A percentile compares a stretch with the other conserved stretches of the same genome.
Evolutionary conservation across 1,140 invertebrate genomes (phyloP).

Genomic region (Pentalonia nigronervosa): DNA sequence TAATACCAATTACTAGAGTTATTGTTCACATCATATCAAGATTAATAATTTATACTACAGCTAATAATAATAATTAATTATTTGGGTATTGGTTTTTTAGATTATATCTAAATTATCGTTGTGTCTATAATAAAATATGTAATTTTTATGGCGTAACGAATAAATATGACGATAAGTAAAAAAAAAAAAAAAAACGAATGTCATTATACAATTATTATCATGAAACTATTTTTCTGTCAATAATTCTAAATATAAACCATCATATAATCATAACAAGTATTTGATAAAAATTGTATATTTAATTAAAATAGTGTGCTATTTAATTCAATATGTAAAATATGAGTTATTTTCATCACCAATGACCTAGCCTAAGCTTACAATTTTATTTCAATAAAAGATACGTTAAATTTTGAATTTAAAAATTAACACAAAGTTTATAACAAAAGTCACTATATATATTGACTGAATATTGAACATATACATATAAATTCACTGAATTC

Average conservation of each 20-base stretch:
- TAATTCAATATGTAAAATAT: neutral
- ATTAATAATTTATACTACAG: neutral
- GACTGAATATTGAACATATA: neutral
- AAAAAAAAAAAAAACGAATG: no score
- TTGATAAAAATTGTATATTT: neutral
- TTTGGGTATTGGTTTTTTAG: neutral
- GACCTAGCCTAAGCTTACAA: no score
- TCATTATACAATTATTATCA: neutral
- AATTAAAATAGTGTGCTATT: neutral
- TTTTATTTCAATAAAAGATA: neutral
- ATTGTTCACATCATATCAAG: neutral
- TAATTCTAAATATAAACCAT: neutral
- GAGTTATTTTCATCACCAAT: neutral
- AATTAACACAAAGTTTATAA: neutral
- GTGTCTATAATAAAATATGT: neutral
- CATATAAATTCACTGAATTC: neutral
- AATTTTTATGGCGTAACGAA: neutral
- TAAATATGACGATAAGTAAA: neutral
- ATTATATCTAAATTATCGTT: neutral
- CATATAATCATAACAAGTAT: neutral
- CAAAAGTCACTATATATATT: neutral
- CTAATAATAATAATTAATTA: neutral
- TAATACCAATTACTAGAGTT: constrained; percentile 6
- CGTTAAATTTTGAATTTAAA: neutral
- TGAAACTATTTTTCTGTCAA: neutral